phyloP scores from a whole-genome alignment of 2,888 invertebrate genomes.

The Brassicogethes aeneus region DNA sequence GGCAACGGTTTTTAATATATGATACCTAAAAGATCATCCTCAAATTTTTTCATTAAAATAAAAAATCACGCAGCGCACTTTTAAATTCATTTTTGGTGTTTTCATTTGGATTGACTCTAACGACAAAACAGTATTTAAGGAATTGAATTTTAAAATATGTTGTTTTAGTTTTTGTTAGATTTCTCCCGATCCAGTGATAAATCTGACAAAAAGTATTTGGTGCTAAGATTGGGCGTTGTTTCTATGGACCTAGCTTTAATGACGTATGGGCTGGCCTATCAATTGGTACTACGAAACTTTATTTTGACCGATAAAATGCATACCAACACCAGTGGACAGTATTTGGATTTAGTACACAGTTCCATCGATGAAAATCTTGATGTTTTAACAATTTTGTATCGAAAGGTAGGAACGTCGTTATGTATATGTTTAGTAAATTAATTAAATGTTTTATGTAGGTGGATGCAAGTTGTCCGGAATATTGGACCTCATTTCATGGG shows the following conservation, averaged over 20 bases:
- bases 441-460: constrained; percentile 46
- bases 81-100: too few species aligned
- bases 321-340: constrained; percentile 63
- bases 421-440: constrained; percentile 6
- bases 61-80: too few species aligned
- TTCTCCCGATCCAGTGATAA: constrained; percentile 56
- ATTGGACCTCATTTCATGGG: constrained; percentile 68
- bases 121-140: background rate
- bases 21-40: too few species aligned
- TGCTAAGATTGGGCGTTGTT: constrained; percentile 59
- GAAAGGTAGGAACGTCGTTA: constrained; percentile 69
- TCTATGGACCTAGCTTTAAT: constrained; percentile 68
- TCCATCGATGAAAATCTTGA: constrained; percentile 48
- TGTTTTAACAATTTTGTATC: constrained; percentile 62
- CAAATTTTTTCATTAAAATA: too few species aligned
- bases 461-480: constrained; percentile 72
- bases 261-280: constrained; percentile 70
- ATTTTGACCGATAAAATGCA: constrained; percentile 69
- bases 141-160: background rate
- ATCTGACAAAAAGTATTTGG: constrained; percentile 63
- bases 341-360: constrained; percentile 64
- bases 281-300: constrained; percentile 56
- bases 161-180: constrained; percentile 52
- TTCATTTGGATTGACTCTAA: too few species aligned
- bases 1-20: too few species aligned